Evolutionary conservation across 2,888 invertebrate genomes (phyloP), one percentile per base, ranked within the genome.

Genomic region (Leucophenga maculata): DNA sequence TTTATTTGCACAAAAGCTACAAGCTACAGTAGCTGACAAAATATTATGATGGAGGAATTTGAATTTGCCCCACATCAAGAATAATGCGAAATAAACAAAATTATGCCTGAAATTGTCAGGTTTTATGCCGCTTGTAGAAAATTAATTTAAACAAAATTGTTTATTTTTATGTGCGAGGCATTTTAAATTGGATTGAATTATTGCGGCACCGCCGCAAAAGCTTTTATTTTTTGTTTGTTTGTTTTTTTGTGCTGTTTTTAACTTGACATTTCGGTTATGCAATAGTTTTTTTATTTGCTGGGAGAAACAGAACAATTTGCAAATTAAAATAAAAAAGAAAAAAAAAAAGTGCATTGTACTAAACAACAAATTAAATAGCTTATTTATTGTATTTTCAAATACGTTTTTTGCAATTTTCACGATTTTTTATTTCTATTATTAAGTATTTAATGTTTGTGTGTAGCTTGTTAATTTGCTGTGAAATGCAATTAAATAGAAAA

Each of bases 371-470:
- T 11, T 18, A 50, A 50, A 50, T 50, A 13, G 50, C 13, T 50
- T 50, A 11, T 50, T 50, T 50, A 18, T 50, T 50, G 50, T 50
- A n/a, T 50, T 50, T 50, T 50, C 1, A 14, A 50, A 50, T 50
- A 13, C 1, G 50, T 13, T 50, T 50, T 50, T 46, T 8, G n/a
- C 46, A n/a, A 46, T 46, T 46, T 50, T 26, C 39, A 26, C 14
- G 55, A 69, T 65, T 22, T 31, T 20, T 39, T 20, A 20, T n/a
- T 54, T 32, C 39, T 68, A 72, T 68, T 72, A 65, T 72, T 39
- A 11, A 11, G 9, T 39, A 39, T 39, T 39, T 8, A 39, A 39
- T 9, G 39, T 39, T 26, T 26, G 26, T 26, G 26, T 26, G 26
- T 26, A 3, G 26, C 26, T 26, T 39, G 39, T 39, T 39, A 39